A percentile compares a stretch with the other conserved stretches of the same genome.
Conservation (phyloP, 37 sponge, comb jelly and placozoan genomes). For the Spongia lamella region DNA sequence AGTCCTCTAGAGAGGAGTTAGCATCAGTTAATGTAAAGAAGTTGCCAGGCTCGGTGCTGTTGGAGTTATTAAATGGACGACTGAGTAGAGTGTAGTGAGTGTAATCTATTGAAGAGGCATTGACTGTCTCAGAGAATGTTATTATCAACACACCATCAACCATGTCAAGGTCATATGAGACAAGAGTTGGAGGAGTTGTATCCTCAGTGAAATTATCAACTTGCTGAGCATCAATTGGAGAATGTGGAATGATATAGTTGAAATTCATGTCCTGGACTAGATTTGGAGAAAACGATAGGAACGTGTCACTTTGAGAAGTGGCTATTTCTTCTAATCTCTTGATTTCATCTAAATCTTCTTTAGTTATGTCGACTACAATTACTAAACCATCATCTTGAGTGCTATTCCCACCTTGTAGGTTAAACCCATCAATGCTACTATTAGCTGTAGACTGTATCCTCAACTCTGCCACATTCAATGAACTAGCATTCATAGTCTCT, state of each 20-base stretch:
- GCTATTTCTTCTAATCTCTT: slow-evolving; percentile 83
- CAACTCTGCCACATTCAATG: slow-evolving; percentile 61
- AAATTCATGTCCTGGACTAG: slow-evolving; percentile 86
- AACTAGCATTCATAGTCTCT: slow-evolving; percentile 80
- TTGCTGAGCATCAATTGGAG: slow-evolving; percentile 24
- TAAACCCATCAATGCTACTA: slow-evolving; percentile 49
- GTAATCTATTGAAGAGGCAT: slow-evolving; percentile 64
- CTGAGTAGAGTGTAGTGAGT: slow-evolving; percentile 43
- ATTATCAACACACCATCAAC: slow-evolving; percentile 54
- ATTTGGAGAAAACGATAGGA: slow-evolving; percentile 48
- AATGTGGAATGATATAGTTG: slow-evolving; percentile 34
- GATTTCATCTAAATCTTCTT: slow-evolving; percentile 80
- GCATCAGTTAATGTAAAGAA: slow-evolving; percentile 45
- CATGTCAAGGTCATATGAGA: slow-evolving; percentile 77
- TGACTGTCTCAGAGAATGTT: slow-evolving; percentile 86
- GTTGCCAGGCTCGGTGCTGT: slow-evolving; percentile 28
- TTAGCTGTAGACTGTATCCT: slow-evolving; percentile 64
- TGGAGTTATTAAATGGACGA: slow-evolving; percentile 14
- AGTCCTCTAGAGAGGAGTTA: slow-evolving; percentile 19
- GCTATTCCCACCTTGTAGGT: slow-evolving; percentile 66
- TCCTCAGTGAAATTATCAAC: slow-evolving; percentile 65
- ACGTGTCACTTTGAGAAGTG: slow-evolving; percentile 62
- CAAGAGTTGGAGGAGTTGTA: slow-evolving; percentile 61
- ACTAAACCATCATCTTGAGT: slow-evolving; percentile 43
- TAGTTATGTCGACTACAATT: slow-evolving; percentile 59